Evolutionary conservation across 1,140 invertebrate genomes (phyloP).

Genomic region (Lasioglossum albipes): DNA sequence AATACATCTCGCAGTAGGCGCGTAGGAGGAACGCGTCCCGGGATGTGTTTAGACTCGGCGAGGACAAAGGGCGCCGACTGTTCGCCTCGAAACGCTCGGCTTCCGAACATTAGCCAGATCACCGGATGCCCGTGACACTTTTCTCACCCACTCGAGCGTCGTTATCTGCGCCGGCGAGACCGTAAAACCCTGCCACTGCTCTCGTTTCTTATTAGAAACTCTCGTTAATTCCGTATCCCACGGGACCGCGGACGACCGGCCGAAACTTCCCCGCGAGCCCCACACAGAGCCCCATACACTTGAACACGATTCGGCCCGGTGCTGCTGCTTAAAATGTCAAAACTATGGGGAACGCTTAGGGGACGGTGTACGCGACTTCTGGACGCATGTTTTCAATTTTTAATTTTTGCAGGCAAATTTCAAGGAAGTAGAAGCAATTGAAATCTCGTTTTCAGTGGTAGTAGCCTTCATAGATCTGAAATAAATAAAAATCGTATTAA

Average conservation of each 20-base stretch:
- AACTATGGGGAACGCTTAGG: too few relatives aligned
- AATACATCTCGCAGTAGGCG: conserved; percentile 53
- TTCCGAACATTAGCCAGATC: conserved; percentile 76
- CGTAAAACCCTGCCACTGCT: conserved; percentile 40
- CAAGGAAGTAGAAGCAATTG: too few relatives aligned
- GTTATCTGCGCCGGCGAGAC: conserved; percentile 48
- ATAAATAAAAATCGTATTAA: too few relatives aligned
- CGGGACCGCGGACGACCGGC: background rate
- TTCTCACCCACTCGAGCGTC: conserved; percentile 68
- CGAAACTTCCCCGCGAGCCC: background rate
- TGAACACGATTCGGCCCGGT: too few relatives aligned
- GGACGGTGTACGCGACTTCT: too few relatives aligned
- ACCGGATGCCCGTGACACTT: conserved; percentile 76
- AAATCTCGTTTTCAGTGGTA: too few relatives aligned
- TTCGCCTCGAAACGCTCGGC: conserved; percentile 33
- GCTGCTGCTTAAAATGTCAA: too few relatives aligned
- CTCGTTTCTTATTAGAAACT: conserved; percentile 40
- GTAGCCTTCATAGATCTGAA: too few relatives aligned
- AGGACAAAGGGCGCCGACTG: conserved; percentile 68
- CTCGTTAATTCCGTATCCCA: conserved; percentile 53
- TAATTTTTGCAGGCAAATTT: too few relatives aligned
- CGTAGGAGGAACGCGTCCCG: conserved; percentile 13
- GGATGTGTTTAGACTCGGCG: conserved; percentile 26
- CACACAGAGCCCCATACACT: too few relatives aligned
- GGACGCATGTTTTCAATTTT: too few relatives aligned